Evolutionary conservation across 2,797 vertebrate species (phyloP), one percentile per base, ranked within the genome.

Genomic region (Uromys caudimaculatus): DNA sequence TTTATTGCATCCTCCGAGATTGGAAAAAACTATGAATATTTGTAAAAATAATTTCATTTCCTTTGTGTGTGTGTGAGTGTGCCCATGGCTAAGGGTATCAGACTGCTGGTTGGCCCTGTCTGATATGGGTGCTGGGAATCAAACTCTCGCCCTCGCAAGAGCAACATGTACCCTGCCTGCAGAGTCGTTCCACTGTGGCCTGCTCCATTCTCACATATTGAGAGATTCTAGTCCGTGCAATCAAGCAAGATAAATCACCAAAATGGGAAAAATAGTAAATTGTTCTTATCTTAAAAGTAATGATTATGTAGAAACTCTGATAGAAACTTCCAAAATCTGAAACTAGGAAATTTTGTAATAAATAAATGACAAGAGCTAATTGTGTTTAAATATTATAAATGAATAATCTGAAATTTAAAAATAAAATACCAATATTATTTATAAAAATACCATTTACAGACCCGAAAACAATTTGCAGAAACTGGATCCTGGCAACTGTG

Each of bases 141-240:
- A 29, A 41, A 41, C 21, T 82, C 81, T 60, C 4, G 8, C 4
- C 21, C 27, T 62, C 1, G 5, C 16, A 83, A 62, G 24, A 44
- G 4, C 16, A 44, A 8, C 17, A 62, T 23, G 1, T 81, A 35
- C 50, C 6, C 6, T 13, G 6, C 38, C 27, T 62, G 16, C 12
- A 19, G 13, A 23, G 13, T 27, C 2, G 0, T 17, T 4, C 23
- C 21, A 24, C 35, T 58, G 24, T 0, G 0, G 67, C 12, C 32
- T 9, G 12, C 16, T 60, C 58, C 82, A 12, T 32, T 12, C 1
- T 47, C 10, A 62, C 6, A 47, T 14, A 29, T 86, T 27, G 67
- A 76, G 47, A 88, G 38, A 67, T 60, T 67, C 19, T 38, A 69
- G 41, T 24, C 35, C 58, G 52, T 56, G 50, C 17, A 76, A 83